phyloP scores from a whole-genome alignment of 2,113 vertebrate genomes.

The Eubucco bourcierii region DNA sequence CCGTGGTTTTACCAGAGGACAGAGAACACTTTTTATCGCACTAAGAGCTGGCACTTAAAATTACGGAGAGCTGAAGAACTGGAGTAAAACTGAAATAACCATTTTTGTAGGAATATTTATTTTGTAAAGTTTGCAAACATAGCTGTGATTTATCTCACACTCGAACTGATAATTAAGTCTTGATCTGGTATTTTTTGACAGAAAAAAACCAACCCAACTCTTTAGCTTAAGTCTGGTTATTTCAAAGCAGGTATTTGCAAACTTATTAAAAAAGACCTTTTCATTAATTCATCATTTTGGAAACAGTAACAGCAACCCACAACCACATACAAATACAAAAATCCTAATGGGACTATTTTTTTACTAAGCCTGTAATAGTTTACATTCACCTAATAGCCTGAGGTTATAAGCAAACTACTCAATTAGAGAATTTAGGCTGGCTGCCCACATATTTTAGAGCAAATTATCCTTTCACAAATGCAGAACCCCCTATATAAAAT shows the following conservation, averaged over 20 bases:
- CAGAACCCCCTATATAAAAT: slow-evolving; percentile 80
- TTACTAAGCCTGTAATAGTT: slow-evolving; percentile 82
- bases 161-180: slow-evolving; percentile 41
- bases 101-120: slow-evolving; percentile 2
- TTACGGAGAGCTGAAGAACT: slow-evolving; percentile 14
- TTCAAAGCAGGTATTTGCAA: slow-evolving; percentile 74
- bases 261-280: slow-evolving; percentile 71
- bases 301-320: slow-evolving; percentile 75
- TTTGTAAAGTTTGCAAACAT: neutral
- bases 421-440: slow-evolving; percentile 84
- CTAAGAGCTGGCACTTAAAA: slow-evolving; percentile 31
- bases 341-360: slow-evolving; percentile 83
- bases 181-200: slow-evolving; percentile 21
- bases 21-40: neutral
- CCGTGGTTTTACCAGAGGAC: neutral
- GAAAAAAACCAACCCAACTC: neutral
- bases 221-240: slow-evolving; percentile 55
- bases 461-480: slow-evolving; percentile 81
- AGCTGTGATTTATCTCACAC: slow-evolving; percentile 40
- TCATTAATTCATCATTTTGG: slow-evolving; percentile 77
- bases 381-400: slow-evolving; percentile 83
- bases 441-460: slow-evolving; percentile 84
- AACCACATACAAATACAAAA: slow-evolving; percentile 79
- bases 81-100: neutral
- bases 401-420: slow-evolving; percentile 84